These are phyloP conservation scores for Apogon talboti DNA, from an alignment of 2,797 vertebrate species.

Conservation along the genomic window DNA sequence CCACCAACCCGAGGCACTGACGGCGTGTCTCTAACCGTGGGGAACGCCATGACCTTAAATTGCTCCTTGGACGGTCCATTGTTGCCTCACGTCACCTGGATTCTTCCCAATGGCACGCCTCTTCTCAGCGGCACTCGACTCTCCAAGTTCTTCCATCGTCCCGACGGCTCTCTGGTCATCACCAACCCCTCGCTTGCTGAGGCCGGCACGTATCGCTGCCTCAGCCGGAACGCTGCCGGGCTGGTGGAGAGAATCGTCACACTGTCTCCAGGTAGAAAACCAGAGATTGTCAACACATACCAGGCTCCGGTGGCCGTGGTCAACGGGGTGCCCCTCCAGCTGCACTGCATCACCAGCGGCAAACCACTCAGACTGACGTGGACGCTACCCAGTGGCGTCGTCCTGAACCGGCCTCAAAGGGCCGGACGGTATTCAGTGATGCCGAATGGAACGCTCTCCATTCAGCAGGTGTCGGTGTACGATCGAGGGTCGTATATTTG, in stretches of 20 bases:
- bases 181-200: conserved; percentile 83
- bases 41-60: conserved; percentile 87
- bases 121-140: conserved; percentile 79
- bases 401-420: conserved; percentile 84
- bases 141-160: conserved; percentile 85
- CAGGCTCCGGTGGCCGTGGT: conserved; percentile 85
- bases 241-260: conserved; percentile 83
- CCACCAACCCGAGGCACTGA: conserved; percentile 80
- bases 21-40: conserved; percentile 81
- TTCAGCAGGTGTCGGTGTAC: conserved; percentile 87
- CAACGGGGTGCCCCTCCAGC: conserved; percentile 87
- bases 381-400: conserved; percentile 88
- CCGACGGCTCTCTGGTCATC: conserved; percentile 88
- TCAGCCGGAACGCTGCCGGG: conserved; percentile 82
- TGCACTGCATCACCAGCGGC: conserved; percentile 84
- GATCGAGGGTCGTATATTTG: conserved; percentile 91
- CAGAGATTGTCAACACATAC: conserved; percentile 83
- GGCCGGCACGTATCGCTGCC: conserved; percentile 89
- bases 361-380: conserved; percentile 81
- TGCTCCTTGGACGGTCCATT: conserved; percentile 85
- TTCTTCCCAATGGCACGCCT: conserved; percentile 87
- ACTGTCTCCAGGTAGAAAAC: conserved; percentile 84
- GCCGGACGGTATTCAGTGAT: conserved; percentile 86
- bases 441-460: conserved; percentile 88
- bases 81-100: conserved; percentile 84